phyloP scores from a whole-genome alignment of 2,113 vertebrate species.

The Morone saxatilis region DNA sequence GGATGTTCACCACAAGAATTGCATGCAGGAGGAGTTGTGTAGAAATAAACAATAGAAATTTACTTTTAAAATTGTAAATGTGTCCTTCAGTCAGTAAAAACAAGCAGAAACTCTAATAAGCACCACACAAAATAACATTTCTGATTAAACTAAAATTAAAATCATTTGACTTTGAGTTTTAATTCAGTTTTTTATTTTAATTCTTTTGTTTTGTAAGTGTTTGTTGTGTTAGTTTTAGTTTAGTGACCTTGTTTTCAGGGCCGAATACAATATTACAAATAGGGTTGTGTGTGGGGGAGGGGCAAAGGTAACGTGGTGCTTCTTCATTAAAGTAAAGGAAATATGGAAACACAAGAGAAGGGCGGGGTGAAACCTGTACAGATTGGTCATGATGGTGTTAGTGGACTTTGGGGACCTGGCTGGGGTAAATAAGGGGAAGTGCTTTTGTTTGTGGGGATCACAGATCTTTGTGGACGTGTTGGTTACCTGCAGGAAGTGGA shows the following conservation, averaged over 20 bases:
- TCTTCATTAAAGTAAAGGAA: not conserved
- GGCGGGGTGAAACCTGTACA: not conserved
- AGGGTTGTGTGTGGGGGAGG: not conserved
- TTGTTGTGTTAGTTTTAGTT: not conserved
- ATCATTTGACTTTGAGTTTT: too few relatives aligned
- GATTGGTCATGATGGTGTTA: not conserved
- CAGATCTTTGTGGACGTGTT: not conserved
- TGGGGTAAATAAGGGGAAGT: not conserved
- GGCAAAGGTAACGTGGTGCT: not conserved
- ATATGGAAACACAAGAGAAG: not conserved
- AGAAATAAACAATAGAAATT: not conserved
- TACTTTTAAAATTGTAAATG: not conserved
- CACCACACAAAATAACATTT: not conserved
- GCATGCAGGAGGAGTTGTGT: not conserved
- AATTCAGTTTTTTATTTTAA: too few relatives aligned
- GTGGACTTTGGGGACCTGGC: not conserved
- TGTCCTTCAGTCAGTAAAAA: not conserved
- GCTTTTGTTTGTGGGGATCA: not conserved
- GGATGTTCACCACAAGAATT: not conserved
- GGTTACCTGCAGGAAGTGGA: slow-evolving; percentile 92
- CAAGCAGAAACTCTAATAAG: not conserved
- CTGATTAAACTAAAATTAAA: too few relatives aligned
- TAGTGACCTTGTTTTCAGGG: too few relatives aligned
- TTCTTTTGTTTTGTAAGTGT: not conserved
- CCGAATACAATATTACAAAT: not conserved